Evolutionary conservation across 2,797 vertebrate genomes (phyloP).

Genomic region (Schizopygopsis pylzovi): DNA sequence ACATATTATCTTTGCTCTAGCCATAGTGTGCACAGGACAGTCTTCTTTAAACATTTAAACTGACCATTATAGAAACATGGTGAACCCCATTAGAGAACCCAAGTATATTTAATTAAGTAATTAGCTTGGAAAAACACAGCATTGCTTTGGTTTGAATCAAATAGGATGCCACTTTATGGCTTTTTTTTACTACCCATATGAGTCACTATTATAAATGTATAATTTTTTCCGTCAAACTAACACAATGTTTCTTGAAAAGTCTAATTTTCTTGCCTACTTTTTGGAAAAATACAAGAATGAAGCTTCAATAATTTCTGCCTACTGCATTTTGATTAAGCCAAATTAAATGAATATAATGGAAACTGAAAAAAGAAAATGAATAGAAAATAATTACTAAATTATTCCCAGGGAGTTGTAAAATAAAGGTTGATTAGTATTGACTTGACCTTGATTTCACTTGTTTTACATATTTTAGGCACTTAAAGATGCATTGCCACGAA

Average conservation of each 20-base stretch:
- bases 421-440: background rate
- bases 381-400: background rate
- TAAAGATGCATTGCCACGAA: constrained; percentile 6
- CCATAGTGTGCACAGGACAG: background rate
- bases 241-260: background rate
- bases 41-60: background rate
- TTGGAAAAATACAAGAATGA: background rate
- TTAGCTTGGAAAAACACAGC: background rate
- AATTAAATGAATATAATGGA: background rate
- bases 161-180: background rate
- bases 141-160: background rate
- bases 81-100: background rate
- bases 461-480: background rate
- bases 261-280: background rate
- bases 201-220: background rate
- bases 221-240: too few species aligned
- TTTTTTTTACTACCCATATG: background rate
- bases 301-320: background rate
- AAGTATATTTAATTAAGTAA: background rate
- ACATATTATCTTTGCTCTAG: background rate
- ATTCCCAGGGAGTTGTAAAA: background rate
- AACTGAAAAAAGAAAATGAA: background rate
- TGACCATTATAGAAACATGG: background rate
- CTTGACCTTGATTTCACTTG: background rate
- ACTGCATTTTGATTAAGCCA: background rate